Conservation (phyloP, 2,888 invertebrate genomes). For the Chorisops tibialis region DNA sequence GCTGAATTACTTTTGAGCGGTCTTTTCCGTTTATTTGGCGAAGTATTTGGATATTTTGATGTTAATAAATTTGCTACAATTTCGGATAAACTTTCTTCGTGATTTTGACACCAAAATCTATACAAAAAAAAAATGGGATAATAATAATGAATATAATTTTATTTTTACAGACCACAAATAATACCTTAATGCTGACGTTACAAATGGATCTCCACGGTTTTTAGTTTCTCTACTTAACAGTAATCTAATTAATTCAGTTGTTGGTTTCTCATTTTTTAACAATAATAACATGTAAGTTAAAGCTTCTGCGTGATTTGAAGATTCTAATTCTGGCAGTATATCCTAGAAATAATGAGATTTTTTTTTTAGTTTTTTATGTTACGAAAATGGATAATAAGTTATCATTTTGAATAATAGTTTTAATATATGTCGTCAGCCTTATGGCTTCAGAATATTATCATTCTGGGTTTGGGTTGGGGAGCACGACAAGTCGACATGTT, state of each 20-base stretch:
- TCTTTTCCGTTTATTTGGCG: slow-evolving; percentile 89
- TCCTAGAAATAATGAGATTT: slow-evolving; percentile 42
- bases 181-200: slow-evolving; percentile 79
- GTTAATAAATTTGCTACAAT: slow-evolving; percentile 74
- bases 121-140: no score
- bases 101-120: slow-evolving; percentile 86
- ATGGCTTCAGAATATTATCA: no score
- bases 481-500: no score
- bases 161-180: neutral
- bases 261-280: slow-evolving; percentile 88
- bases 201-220: slow-evolving; percentile 76
- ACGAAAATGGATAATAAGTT: no score
- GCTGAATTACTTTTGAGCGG: slow-evolving; percentile 69
- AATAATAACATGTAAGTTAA: slow-evolving; percentile 84
- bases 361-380: no score
- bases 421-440: no score
- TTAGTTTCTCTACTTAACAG: slow-evolving; percentile 74
- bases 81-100: slow-evolving; percentile 83
- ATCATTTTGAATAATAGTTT: no score
- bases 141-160: neutral
- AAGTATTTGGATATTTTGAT: slow-evolving; percentile 80
- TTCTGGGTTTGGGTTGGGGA: no score
- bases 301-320: slow-evolving; percentile 87
- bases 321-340: slow-evolving; percentile 69
- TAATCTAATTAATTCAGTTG: slow-evolving; percentile 78